These are phyloP conservation scores for Cuculus canorus DNA, from an alignment of 2,797 vertebrate species.

Conservation along the genomic window DNA sequence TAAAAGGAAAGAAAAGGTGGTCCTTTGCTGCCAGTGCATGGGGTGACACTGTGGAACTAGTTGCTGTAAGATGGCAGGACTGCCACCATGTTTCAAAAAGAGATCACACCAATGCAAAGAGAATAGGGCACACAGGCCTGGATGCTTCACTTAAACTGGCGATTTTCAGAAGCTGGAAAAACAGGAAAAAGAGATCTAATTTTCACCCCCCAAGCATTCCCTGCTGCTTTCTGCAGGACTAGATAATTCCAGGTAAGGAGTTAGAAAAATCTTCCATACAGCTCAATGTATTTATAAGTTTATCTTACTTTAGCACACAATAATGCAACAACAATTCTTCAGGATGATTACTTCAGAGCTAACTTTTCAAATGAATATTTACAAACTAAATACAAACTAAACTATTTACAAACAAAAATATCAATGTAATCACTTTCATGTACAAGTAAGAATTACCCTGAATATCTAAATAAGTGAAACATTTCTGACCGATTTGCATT, in stretches of 20 bases:
- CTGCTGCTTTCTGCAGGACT: background rate
- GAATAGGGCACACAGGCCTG: background rate
- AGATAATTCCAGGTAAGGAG: background rate
- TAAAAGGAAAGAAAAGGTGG: background rate
- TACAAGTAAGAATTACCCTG: background rate
- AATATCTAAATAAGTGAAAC: background rate
- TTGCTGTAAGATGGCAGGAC: background rate
- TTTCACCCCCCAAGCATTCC: background rate
- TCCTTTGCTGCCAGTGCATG: rapidly evolving
- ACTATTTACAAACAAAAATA: background rate
- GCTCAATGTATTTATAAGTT: rapidly evolving
- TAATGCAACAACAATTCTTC: background rate
- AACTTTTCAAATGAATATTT: background rate
- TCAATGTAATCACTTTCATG: background rate
- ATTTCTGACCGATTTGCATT: background rate
- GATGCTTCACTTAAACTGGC: background rate
- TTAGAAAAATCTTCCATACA: background rate
- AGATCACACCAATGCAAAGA: background rate
- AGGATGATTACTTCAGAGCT: background rate
- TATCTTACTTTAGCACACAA: background rate
- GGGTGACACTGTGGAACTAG: background rate
- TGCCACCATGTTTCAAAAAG: background rate
- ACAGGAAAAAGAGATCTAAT: background rate
- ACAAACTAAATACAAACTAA: background rate
- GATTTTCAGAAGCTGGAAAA: background rate